A percentile compares a stretch with the other conserved stretches of the same genome.
These are phyloP conservation scores for Channa argus DNA, from an alignment of 2,113 vertebrate species.

Conservation along the genomic window DNA sequence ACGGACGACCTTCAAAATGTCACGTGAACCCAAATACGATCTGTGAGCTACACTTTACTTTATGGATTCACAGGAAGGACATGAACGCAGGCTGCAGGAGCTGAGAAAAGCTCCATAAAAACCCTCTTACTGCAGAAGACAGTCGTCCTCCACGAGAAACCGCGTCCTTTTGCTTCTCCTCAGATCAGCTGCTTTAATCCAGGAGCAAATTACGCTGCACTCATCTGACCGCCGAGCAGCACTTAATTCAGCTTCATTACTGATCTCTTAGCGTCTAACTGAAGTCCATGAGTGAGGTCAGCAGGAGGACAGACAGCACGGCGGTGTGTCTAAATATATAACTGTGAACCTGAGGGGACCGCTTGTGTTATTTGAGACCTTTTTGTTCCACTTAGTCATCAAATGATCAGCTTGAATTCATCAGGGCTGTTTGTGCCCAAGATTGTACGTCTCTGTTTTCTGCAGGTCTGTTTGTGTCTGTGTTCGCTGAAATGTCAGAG, in stretches of 20 bases:
- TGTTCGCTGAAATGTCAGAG: too few species aligned
- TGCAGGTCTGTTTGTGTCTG: too few species aligned
- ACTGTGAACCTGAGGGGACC: neutral
- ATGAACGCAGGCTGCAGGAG: too few species aligned
- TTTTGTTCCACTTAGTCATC: too few species aligned
- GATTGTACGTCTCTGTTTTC: too few species aligned
- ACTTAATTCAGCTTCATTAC: constrained; percentile 16
- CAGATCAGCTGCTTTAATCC: neutral
- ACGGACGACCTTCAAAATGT: too few species aligned
- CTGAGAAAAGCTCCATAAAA: neutral
- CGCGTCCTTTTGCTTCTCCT: neutral
- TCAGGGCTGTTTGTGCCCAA: too few species aligned
- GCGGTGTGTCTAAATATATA: constrained; percentile 4
- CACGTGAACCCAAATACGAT: too few species aligned
- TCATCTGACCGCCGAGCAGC: constrained; percentile 12
- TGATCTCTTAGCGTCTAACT: constrained; percentile 22
- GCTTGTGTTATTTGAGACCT: neutral
- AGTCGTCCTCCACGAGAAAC: neutral
- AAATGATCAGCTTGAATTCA: too few species aligned
- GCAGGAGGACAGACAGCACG: neutral
- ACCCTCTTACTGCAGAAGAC: neutral
- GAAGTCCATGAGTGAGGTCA: constrained; percentile 10
- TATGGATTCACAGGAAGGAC: too few species aligned
- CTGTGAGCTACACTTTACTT: too few species aligned
- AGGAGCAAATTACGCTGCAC: neutral